Percentiles rank a stretch among this genome's conserved stretches.
phyloP scores from a whole-genome alignment of 2,113 vertebrate genomes.

The Chionomys nivalis region DNA sequence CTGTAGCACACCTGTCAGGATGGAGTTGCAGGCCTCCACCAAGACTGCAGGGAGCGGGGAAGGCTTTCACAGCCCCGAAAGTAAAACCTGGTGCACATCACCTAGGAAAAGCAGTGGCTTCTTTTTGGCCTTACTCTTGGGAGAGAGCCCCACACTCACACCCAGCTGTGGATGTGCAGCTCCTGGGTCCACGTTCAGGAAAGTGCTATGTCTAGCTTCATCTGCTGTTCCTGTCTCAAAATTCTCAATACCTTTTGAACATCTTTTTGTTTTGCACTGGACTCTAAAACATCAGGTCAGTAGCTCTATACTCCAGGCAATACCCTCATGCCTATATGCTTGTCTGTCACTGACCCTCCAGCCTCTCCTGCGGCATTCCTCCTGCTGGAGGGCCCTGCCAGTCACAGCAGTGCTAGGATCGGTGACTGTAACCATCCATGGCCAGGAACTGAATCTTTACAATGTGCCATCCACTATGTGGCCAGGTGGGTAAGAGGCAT shows the following conservation, averaged over 20 bases:
- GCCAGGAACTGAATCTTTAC: too few relatives aligned
- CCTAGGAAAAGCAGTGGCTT: not conserved
- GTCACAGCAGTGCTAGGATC: not conserved
- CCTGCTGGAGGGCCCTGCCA: not conserved
- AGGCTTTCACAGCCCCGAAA: not conserved
- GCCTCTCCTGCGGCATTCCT: not conserved
- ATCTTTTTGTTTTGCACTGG: not conserved
- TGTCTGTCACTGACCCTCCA: not conserved
- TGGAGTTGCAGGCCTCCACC: not conserved
- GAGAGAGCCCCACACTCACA: not conserved
- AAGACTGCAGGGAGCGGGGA: too few relatives aligned
- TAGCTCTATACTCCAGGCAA: not conserved
- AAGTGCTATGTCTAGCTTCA: not conserved
- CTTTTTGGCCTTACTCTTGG: not conserved
- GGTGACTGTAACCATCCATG: not conserved
- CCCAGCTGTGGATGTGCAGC: accelerated
- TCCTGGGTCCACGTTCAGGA: not conserved
- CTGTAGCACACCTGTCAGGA: not conserved
- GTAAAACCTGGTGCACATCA: not conserved
- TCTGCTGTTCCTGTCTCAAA: not conserved
- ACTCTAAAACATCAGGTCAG: not conserved
- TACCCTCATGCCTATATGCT: accelerated
- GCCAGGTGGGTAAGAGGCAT: not conserved
- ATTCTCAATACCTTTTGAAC: not conserved
- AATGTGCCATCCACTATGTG: not conserved